Evolutionary conservation across 2,113 vertebrate species (phyloP).

Genomic region (Theristicus caerulescens): DNA sequence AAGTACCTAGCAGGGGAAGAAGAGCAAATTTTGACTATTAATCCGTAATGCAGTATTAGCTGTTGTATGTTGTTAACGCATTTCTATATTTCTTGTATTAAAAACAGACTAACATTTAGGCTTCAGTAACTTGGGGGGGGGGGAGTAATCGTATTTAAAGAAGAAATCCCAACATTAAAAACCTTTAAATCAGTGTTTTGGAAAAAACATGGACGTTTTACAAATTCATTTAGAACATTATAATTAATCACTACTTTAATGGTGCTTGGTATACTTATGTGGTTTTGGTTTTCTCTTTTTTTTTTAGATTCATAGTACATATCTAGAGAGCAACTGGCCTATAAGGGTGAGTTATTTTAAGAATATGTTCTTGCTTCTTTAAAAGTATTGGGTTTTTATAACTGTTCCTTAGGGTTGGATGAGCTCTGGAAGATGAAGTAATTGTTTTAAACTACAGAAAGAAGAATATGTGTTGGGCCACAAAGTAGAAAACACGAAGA

Average conservation of each 20-base stretch:
- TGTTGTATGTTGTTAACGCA: background rate
- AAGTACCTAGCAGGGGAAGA: background rate
- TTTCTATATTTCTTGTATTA: background rate
- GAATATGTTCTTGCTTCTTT: background rate
- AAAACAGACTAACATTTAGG: background rate
- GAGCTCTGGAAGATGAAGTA: background rate
- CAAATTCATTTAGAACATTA: background rate
- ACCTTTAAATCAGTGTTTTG: background rate
- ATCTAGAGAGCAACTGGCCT: constrained; percentile 98
- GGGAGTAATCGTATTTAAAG: background rate
- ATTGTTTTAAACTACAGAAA: background rate
- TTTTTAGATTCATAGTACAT: constrained; percentile 93
- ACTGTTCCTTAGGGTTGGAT: background rate
- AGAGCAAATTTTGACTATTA: background rate
- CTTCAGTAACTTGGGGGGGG: background rate
- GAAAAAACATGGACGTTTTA: background rate
- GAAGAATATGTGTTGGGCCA: background rate
- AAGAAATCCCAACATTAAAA: background rate
- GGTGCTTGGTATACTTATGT: background rate
- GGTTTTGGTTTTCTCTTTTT: background rate
- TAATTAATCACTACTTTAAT: background rate
- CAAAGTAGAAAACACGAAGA: background rate
- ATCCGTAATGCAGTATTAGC: background rate
- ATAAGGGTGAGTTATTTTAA: constrained; percentile 86
- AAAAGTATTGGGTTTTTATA: background rate